Conservation (phyloP, 2,888 invertebrate genomes). For the Phanerotoma sp. region DNA sequence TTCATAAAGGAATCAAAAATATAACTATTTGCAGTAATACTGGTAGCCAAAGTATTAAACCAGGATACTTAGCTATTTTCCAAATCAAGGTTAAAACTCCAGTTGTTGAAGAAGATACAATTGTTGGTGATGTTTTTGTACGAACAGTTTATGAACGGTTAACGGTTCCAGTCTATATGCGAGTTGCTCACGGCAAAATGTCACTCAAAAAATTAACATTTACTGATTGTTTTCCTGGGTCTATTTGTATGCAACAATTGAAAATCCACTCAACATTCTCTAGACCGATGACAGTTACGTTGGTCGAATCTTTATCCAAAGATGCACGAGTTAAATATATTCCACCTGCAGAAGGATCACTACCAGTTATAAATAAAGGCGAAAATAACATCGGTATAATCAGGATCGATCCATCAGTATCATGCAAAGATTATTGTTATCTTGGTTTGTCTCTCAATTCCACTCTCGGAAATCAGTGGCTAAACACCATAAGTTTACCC, state of each 20-base stretch:
- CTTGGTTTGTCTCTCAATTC: slow-evolving; percentile 70
- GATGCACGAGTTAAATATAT: slow-evolving; percentile 53
- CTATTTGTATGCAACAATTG: slow-evolving; percentile 74
- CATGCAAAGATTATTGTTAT: slow-evolving; percentile 76
- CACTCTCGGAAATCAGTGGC: slow-evolving; percentile 69
- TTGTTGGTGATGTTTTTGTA: slow-evolving; percentile 71
- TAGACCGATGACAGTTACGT: slow-evolving; percentile 75
- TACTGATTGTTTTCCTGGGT: slow-evolving; percentile 80
- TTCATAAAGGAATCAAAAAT: slow-evolving; percentile 51
- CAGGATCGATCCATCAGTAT: slow-evolving; percentile 70
- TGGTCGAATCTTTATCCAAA: slow-evolving; percentile 63
- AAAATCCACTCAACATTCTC: slow-evolving; percentile 80
- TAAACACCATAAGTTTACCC: slow-evolving; percentile 66
- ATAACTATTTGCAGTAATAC: slow-evolving; percentile 52
- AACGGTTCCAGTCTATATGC: slow-evolving; percentile 71
- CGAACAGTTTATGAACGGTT: slow-evolving; percentile 71
- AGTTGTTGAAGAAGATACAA: slow-evolving; percentile 67
- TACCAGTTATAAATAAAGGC: slow-evolving; percentile 52
- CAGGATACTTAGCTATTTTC: slow-evolving; percentile 70
- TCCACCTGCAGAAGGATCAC: slow-evolving; percentile 47
- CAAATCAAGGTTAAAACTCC: slow-evolving; percentile 71
- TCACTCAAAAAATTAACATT: slow-evolving; percentile 65
- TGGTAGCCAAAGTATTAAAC: slow-evolving; percentile 58
- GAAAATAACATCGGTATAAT: slow-evolving; percentile 61
- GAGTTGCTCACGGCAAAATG: slow-evolving; percentile 74